Conservation (phyloP, 2,797 vertebrate species). For the Myiotriccus ornatus region DNA sequence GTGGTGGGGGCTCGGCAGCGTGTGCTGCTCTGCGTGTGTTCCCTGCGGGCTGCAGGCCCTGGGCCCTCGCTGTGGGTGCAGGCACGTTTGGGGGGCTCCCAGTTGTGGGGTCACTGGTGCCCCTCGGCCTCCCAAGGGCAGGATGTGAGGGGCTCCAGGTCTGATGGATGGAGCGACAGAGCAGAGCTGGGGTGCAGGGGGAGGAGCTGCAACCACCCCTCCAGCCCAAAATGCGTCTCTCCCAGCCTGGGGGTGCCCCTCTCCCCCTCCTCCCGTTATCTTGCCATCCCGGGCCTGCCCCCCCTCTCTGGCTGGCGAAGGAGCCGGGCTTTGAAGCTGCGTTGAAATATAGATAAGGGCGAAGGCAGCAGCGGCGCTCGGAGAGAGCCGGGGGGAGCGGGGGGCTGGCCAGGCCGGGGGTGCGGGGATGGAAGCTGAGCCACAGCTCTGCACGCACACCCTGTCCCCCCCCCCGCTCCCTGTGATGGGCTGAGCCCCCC, state of each 20-base stretch:
- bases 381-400: background rate
- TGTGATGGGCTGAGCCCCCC: background rate
- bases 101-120: rapidly evolving
- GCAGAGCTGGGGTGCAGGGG: background rate
- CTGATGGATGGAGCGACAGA: background rate
- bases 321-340: conserved; percentile 64
- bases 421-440: background rate
- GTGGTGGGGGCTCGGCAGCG: background rate
- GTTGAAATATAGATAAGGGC: conserved; percentile 71
- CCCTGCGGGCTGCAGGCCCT: background rate
- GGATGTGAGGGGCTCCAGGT: background rate
- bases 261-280: conserved; percentile 31
- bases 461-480: rapidly evolving
- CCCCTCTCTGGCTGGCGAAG: conserved; percentile 3
- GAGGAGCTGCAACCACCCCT: rapidly evolving
- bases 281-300: background rate
- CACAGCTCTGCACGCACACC: background rate
- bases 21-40: rapidly evolving
- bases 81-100: background rate
- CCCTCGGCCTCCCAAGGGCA: background rate
- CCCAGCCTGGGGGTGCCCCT: background rate
- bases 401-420: background rate
- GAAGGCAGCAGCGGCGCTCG: background rate
- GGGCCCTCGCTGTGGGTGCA: background rate
- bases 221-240: rapidly evolving